These are phyloP conservation scores for Drosophila macrospina DNA, from an alignment of 2,888 invertebrate genomes.

Conservation along the genomic window DNA sequence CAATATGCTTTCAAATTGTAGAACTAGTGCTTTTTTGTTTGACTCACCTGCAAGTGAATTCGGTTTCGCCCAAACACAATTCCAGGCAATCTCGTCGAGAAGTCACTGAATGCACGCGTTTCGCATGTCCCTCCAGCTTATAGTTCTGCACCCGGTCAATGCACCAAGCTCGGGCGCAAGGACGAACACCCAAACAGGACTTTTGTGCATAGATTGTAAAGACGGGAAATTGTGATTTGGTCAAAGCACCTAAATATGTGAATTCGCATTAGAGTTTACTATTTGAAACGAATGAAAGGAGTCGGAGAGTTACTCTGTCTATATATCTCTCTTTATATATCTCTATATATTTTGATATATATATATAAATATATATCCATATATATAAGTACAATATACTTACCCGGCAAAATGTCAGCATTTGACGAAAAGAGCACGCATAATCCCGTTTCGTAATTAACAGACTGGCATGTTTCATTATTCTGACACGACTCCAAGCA, in stretches of 20 bases:
- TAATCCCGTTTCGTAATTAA: conserved; percentile 97
- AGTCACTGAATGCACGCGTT: conserved; percentile 90
- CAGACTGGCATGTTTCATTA: conserved; percentile 95
- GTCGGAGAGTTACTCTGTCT: neutral
- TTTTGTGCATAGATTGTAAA: conserved; percentile 98
- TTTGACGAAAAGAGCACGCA: conserved; percentile 96
- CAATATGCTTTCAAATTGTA: no score
- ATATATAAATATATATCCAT: no score
- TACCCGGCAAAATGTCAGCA: conserved; percentile 95
- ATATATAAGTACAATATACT: no score
- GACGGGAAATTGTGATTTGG: conserved; percentile 96
- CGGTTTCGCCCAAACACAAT: conserved; percentile 94
- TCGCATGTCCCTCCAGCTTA: conserved; percentile 91
- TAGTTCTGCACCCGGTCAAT: conserved; percentile 96
- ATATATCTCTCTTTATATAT: no score
- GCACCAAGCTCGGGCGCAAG: conserved; percentile 96
- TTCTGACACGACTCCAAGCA: conserved; percentile 96
- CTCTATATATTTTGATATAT: no score
- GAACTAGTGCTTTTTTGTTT: neutral
- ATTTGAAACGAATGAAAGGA: neutral
- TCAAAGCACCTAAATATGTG: conserved; percentile 89
- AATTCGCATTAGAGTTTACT: neutral
- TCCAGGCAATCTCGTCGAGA: conserved; percentile 95
- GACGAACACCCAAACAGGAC: conserved; percentile 94
- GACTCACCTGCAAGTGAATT: conserved; percentile 95